A percentile compares a stretch with the other conserved stretches of the same genome.
These are phyloP conservation scores for Caenorhabditis brenneri DNA, from an alignment of 1,140 invertebrate species.

Conservation along the genomic window DNA sequence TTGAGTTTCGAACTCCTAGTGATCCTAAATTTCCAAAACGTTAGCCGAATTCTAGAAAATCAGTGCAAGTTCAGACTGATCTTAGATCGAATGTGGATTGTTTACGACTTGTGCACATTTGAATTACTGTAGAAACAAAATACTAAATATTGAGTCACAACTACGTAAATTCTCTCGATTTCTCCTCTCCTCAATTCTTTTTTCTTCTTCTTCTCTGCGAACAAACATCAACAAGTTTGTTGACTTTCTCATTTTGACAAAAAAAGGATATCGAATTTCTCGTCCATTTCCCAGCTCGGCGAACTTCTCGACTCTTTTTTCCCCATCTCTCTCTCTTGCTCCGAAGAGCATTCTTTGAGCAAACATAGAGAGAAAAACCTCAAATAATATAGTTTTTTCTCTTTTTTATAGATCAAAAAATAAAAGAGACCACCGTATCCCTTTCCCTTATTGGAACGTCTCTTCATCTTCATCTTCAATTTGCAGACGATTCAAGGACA, in stretches of 20 bases:
- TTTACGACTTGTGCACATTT: no score
- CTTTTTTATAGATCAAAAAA: not conserved
- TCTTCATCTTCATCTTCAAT: not conserved
- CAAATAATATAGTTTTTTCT: not conserved
- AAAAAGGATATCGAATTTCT: constrained; percentile 40
- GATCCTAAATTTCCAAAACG: no score
- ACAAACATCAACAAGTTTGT: constrained; percentile 39
- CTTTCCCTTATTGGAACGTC: constrained; percentile 45
- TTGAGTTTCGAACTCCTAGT: no score
- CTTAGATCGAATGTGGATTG: no score
- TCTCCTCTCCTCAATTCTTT: no score
- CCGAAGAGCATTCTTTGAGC: not conserved
- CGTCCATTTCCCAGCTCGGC: not conserved
- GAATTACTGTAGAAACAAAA: no score
- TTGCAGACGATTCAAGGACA: not conserved
- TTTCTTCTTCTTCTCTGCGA: not conserved
- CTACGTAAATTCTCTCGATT: no score
- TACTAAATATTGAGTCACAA: no score
- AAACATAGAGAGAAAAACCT: not conserved
- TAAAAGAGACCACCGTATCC: constrained; percentile 13
- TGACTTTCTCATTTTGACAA: constrained; percentile 28
- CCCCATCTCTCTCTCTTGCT: no score
- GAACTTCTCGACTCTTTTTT: constrained; percentile 11
- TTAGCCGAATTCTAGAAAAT: no score
- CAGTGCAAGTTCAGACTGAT: no score